phyloP scores from a whole-genome alignment of 2,797 vertebrate genomes.

The Molothrus ater region DNA sequence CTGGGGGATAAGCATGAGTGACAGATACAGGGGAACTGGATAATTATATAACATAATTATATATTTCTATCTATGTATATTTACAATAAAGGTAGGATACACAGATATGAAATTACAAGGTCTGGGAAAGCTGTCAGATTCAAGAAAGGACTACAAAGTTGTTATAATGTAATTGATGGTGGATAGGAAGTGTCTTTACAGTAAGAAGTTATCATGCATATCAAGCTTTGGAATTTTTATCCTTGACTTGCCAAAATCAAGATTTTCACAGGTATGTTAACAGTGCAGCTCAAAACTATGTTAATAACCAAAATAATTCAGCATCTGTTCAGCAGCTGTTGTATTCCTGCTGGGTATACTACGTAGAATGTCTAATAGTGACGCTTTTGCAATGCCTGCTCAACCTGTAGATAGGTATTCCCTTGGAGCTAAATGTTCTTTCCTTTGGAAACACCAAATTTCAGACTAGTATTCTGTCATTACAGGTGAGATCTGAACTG shows the following conservation, averaged over 20 bases:
- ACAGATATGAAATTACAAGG: background rate
- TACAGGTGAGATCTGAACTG: background rate
- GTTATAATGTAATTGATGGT: background rate
- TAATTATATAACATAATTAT: background rate
- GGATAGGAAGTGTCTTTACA: background rate
- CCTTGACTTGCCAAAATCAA: background rate
- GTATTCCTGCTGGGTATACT: background rate
- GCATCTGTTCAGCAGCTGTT: background rate
- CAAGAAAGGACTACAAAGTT: background rate
- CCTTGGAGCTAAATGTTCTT: background rate
- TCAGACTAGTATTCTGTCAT: background rate
- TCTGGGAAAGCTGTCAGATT: background rate
- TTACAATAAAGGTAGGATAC: background rate
- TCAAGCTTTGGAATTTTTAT: fast-evolving
- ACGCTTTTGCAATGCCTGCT: background rate
- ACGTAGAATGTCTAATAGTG: background rate
- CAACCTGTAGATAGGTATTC: background rate
- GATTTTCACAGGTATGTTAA: background rate
- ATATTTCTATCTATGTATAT: background rate
- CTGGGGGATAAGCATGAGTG: background rate
- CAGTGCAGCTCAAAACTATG: background rate
- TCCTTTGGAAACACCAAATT: background rate
- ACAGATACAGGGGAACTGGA: background rate
- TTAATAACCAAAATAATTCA: background rate
- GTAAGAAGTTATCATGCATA: background rate